Evolutionary conservation across 2,113 vertebrate genomes (phyloP).

Genomic region (Casuarius casuarius): DNA sequence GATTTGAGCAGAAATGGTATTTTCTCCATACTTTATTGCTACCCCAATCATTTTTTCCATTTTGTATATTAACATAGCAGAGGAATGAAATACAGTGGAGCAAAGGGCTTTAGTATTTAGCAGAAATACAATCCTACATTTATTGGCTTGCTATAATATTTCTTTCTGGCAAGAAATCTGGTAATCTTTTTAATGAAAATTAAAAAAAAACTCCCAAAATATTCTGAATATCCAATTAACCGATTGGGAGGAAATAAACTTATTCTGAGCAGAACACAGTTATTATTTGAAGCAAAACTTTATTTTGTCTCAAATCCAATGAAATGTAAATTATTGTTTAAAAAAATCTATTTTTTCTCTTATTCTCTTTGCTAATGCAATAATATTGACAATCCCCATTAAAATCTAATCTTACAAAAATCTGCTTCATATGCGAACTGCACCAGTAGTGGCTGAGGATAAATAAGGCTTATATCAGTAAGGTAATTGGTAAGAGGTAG

Average conservation of each 20-base stretch:
- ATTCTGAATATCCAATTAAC: neutral
- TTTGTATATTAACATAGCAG: neutral
- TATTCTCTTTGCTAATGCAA: neutral
- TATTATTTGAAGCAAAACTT: neutral
- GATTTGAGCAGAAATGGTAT: neutral
- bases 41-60: neutral
- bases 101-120: neutral
- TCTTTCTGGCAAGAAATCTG: neutral
- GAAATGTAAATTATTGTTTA: neutral
- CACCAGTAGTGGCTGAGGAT: neutral
- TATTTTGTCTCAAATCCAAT: neutral
- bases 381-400: neutral
- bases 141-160: neutral
- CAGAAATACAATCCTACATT: neutral
- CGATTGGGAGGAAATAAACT: neutral
- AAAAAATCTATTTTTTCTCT: neutral
- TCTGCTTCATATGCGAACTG: neutral
- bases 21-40: neutral
- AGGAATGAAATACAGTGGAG: neutral
- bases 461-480: neutral
- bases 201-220: neutral
- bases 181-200: neutral
- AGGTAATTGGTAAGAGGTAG: neutral
- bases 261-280: neutral
- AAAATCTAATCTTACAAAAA: neutral